A percentile compares a stretch with the other conserved stretches of the same genome.
phyloP scores from a whole-genome alignment of 2,888 invertebrate species.

The Cepaea hortensis region DNA sequence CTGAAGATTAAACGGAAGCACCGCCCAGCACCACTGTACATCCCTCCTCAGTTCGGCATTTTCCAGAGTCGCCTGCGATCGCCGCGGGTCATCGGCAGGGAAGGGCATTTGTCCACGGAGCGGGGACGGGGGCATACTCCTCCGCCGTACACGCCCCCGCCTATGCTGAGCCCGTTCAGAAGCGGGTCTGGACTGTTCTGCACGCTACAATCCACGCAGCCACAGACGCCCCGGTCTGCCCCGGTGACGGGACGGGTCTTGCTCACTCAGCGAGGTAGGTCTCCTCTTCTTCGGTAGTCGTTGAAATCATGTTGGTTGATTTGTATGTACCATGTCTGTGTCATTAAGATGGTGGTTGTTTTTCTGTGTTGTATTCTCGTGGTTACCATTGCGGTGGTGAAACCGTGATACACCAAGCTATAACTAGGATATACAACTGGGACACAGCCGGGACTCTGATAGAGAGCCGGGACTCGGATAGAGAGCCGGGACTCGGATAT shows the following conservation, averaged over 20 bases:
- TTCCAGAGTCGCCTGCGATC: slow-evolving; percentile 80
- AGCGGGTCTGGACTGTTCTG: slow-evolving; percentile 90
- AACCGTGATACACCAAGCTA: no score
- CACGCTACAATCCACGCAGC: slow-evolving; percentile 68
- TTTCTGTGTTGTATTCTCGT: no score
- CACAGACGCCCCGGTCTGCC: slow-evolving; percentile 72
- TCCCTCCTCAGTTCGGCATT: slow-evolving; percentile 77
- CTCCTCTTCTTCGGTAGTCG: neutral
- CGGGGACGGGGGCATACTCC: slow-evolving; percentile 72
- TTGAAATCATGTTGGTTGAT: no score
- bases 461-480: no score
- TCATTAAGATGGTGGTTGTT: no score
- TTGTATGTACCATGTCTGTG: no score
- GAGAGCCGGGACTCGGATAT: no score
- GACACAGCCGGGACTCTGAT: no score
- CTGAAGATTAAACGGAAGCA: slow-evolving; percentile 73
- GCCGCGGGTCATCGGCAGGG: slow-evolving; percentile 72
- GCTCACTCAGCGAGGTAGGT: slow-evolving; percentile 51
- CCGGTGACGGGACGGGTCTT: slow-evolving; percentile 67
- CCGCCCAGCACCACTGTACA: slow-evolving; percentile 76
- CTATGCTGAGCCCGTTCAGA: slow-evolving; percentile 93
- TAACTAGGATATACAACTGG: no score
- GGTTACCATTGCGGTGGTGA: no score
- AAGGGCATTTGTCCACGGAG: slow-evolving; percentile 55
- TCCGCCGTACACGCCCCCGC: slow-evolving; percentile 91